phyloP scores from a whole-genome alignment of 2,113 vertebrate species.

The Gavialis gangeticus region DNA sequence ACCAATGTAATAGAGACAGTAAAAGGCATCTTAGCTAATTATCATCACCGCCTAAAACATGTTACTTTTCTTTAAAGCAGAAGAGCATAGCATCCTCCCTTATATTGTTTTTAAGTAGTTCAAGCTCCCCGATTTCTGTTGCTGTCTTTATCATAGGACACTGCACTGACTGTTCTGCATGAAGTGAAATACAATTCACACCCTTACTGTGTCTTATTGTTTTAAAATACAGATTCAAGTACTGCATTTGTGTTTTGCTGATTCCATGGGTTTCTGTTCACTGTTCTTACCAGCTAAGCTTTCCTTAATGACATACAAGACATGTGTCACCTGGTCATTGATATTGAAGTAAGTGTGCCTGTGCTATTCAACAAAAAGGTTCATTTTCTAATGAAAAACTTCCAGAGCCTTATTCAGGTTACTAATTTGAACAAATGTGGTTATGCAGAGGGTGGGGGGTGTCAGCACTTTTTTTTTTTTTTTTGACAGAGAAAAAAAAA shows the following conservation, averaged over 20 bases:
- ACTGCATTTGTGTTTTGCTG: neutral
- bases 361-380: constrained; percentile 42
- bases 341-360: constrained; percentile 57
- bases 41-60: neutral
- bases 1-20: neutral
- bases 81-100: neutral
- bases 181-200: constrained; percentile 13
- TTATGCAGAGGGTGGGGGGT: constrained; percentile 59
- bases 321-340: constrained; percentile 39
- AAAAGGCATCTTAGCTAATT: neutral
- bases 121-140: neutral
- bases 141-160: neutral
- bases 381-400: constrained; percentile 36
- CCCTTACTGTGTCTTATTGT: constrained; percentile 23
- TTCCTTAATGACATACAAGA: constrained; percentile 38
- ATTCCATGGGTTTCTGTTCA: constrained; percentile 25
- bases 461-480: constrained; percentile 69
- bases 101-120: neutral
- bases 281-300: constrained; percentile 34
- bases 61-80: neutral
- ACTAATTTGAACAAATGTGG: constrained; percentile 44
- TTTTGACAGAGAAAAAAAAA: too few relatives aligned
- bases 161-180: neutral
- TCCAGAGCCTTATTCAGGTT: constrained; percentile 75
- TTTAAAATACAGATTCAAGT: constrained; percentile 7